These are phyloP conservation scores for Cepphus grylle DNA, from an alignment of 2,113 vertebrate genomes.

Conservation along the genomic window DNA sequence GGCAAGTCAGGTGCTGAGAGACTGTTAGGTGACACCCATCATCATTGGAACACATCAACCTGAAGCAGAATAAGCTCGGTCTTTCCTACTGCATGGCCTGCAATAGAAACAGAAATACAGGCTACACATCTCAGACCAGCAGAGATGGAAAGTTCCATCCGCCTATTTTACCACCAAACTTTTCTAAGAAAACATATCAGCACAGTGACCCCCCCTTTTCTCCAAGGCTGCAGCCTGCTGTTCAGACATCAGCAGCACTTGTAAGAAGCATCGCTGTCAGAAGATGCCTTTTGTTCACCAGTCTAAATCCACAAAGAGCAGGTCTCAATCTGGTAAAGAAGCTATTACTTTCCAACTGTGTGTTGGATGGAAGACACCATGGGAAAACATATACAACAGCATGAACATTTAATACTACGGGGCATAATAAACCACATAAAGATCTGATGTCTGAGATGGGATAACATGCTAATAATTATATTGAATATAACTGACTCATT, in stretches of 20 bases:
- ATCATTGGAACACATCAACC: fast-evolving
- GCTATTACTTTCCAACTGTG: not conserved
- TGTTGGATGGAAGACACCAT: not conserved
- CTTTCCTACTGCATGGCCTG: not conserved
- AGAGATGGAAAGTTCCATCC: not conserved
- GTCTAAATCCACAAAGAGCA: not conserved
- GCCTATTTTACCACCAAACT: not conserved
- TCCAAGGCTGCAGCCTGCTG: not conserved
- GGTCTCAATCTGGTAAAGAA: not conserved
- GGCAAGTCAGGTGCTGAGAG: not conserved
- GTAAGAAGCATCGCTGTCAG: not conserved
- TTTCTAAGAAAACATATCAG: not conserved
- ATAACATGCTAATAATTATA: not conserved
- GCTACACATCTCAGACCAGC: not conserved
- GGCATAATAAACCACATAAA: not conserved
- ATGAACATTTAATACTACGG: not conserved
- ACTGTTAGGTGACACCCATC: not conserved
- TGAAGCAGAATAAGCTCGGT: not conserved
- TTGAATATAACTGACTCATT: not conserved
- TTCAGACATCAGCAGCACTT: not conserved
- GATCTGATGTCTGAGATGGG: not conserved
- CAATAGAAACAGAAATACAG: not conserved
- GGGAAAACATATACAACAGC: fast-evolving
- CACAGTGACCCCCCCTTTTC: not conserved
- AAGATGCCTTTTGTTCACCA: not conserved